Percentiles rank a stretch among this genome's conserved stretches.
These are phyloP conservation scores for Agonopterix heracliana DNA, from an alignment of 2,888 invertebrate species.

Conservation along the genomic window DNA sequence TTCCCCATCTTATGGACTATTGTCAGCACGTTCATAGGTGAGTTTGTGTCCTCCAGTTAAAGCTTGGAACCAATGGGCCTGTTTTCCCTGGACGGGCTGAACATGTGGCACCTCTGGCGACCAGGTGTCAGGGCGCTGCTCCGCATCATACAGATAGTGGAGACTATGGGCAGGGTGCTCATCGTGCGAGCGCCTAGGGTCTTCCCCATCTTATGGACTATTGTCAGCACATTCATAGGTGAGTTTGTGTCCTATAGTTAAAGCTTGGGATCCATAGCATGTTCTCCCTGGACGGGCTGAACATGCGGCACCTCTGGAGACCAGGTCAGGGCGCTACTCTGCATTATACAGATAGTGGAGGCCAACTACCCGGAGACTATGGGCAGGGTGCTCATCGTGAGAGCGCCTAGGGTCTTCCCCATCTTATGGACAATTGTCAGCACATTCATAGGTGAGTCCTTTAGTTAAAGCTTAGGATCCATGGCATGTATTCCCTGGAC, in stretches of 20 bases:
- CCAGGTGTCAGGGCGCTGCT: slow-evolving; percentile 88
- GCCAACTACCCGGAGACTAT: slow-evolving; percentile 97
- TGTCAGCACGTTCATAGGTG: slow-evolving; percentile 94
- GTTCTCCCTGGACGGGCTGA: slow-evolving; percentile 94
- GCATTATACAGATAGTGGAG: slow-evolving; percentile 85
- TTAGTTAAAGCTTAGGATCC: neutral
- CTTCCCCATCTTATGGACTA: slow-evolving; percentile 96
- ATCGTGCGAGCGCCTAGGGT: slow-evolving; percentile 95
- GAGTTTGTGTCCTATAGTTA: slow-evolving; percentile 13
- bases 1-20: slow-evolving; percentile 98
- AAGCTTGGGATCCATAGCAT: slow-evolving; percentile 42
- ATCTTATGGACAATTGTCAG: slow-evolving; percentile 96
- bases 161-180: slow-evolving; percentile 93
- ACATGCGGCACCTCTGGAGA: slow-evolving; percentile 96
- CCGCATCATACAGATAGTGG: slow-evolving; percentile 82
- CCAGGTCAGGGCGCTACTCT: slow-evolving; percentile 87
- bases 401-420: slow-evolving; percentile 95
- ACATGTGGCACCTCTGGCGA: slow-evolving; percentile 96
- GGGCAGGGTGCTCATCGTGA: slow-evolving; percentile 91
- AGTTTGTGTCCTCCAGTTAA: slow-evolving; percentile 14
- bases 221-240: slow-evolving; percentile 96
- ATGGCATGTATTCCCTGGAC: slow-evolving; percentile 88
- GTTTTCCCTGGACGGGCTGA: slow-evolving; percentile 94
- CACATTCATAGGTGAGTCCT: slow-evolving; percentile 87
- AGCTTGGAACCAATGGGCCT: slow-evolving; percentile 42